These are phyloP conservation scores for Saccostrea glomerata DNA, from an alignment of 1,140 invertebrate genomes.

Conservation along the genomic window DNA sequence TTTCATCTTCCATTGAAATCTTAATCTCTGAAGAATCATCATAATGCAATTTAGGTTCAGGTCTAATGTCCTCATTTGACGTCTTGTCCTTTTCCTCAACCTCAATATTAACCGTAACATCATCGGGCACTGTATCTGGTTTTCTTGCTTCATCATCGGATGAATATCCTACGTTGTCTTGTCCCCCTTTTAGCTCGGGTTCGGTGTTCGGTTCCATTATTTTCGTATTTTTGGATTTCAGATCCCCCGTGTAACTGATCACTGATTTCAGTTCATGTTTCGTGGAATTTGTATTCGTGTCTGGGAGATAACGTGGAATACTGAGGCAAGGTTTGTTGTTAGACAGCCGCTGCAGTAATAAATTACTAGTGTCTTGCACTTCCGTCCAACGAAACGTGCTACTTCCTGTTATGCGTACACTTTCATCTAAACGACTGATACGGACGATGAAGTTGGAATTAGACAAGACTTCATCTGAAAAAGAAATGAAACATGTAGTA, in stretches of 20 bases:
- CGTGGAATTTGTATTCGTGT: background rate
- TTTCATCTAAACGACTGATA: background rate
- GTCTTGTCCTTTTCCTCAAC: background rate
- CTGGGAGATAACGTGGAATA: background rate
- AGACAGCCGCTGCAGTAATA: background rate
- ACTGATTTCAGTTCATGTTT: slow-evolving; percentile 14
- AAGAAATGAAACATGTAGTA: background rate
- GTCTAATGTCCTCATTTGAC: background rate
- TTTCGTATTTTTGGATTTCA: background rate
- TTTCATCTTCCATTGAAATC: background rate
- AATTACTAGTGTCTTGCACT: background rate
- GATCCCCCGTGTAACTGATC: background rate
- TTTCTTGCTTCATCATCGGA: background rate
- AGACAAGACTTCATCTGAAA: slow-evolving; percentile 6
- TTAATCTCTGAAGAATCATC: background rate
- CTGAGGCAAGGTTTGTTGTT: background rate
- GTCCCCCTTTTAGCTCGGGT: background rate
- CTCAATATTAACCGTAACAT: background rate
- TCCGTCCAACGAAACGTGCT: background rate
- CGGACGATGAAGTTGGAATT: background rate
- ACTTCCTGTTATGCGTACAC: background rate
- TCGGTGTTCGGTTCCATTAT: background rate
- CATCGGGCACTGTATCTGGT: background rate
- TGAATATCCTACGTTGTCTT: background rate
- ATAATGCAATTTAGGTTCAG: background rate